Evolutionary conservation across 2,113 vertebrate genomes (phyloP).

Genomic region (Lophochroa leadbeateri): DNA sequence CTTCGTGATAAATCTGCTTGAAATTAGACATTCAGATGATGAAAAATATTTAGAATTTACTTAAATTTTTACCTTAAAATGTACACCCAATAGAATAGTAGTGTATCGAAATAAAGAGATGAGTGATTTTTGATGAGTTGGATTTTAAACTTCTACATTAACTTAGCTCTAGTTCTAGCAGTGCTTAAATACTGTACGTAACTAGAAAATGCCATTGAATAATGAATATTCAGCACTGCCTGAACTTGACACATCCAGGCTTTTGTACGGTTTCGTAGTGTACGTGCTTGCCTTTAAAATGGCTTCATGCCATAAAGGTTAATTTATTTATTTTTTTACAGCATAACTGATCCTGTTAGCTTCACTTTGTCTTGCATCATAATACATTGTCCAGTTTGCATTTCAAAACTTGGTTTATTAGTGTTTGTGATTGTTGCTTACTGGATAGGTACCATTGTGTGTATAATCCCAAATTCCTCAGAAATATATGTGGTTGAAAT

Average conservation of each 20-base stretch:
- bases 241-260: neutral
- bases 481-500: neutral
- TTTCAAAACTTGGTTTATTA: neutral
- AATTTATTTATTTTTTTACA: constrained; percentile 68
- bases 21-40: neutral
- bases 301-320: constrained; percentile 5
- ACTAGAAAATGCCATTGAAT: neutral
- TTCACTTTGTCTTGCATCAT: neutral
- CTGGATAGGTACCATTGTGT: neutral
- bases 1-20: neutral
- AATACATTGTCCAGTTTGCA: neutral
- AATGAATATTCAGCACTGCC: neutral
- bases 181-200: neutral
- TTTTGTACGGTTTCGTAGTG: neutral
- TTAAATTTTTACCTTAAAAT: neutral
- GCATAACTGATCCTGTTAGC: neutral
- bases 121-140: neutral
- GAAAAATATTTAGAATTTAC: neutral
- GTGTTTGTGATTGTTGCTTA: neutral
- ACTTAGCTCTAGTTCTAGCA: neutral
- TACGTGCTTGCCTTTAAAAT: constrained; percentile 7
- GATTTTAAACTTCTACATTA: neutral
- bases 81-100: neutral
- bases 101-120: neutral
- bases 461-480: neutral